These are phyloP conservation scores for Synanthedon andrenaeformis DNA, from an alignment of 2,888 invertebrate genomes.

Conservation along the genomic window DNA sequence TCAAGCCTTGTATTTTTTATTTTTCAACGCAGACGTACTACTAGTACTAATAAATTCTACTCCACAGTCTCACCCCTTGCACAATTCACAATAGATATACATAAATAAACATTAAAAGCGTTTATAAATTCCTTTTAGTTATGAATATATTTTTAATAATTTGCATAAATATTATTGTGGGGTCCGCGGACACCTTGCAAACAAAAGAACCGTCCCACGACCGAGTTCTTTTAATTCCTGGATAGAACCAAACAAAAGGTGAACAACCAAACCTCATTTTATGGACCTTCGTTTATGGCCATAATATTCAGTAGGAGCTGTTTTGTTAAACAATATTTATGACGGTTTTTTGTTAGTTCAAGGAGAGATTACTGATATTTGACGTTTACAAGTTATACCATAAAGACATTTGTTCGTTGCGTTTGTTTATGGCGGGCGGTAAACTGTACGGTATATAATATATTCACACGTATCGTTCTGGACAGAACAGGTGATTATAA, in stretches of 20 bases:
- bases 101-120: slow-evolving; percentile 32
- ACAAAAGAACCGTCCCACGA: slow-evolving; percentile 44
- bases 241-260: slow-evolving; percentile 53
- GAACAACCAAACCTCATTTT: slow-evolving; percentile 61
- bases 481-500: slow-evolving; percentile 35
- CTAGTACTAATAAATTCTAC: slow-evolving; percentile 14
- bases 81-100: slow-evolving; percentile 18
- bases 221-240: slow-evolving; percentile 54
- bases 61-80: slow-evolving; percentile 6
- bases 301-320: slow-evolving; percentile 65
- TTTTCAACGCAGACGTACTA: too few species aligned
- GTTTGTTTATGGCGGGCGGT: slow-evolving; percentile 45
- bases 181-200: slow-evolving; percentile 30
- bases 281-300: slow-evolving; percentile 57
- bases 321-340: slow-evolving; percentile 65
- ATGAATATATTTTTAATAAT: slow-evolving; percentile 55
- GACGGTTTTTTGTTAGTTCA: slow-evolving; percentile 50
- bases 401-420: slow-evolving; percentile 64
- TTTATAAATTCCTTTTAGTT: slow-evolving; percentile 37
- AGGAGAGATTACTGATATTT: slow-evolving; percentile 57
- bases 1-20: too few species aligned
- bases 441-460: slow-evolving; percentile 41
- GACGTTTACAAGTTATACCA: slow-evolving; percentile 60
- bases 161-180: slow-evolving; percentile 54
- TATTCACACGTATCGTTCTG: slow-evolving; percentile 49